Evolutionary conservation across 2,888 invertebrate genomes (phyloP), one percentile per base, ranked within the genome.

Genomic region (Slavum lentiscoides): DNA sequence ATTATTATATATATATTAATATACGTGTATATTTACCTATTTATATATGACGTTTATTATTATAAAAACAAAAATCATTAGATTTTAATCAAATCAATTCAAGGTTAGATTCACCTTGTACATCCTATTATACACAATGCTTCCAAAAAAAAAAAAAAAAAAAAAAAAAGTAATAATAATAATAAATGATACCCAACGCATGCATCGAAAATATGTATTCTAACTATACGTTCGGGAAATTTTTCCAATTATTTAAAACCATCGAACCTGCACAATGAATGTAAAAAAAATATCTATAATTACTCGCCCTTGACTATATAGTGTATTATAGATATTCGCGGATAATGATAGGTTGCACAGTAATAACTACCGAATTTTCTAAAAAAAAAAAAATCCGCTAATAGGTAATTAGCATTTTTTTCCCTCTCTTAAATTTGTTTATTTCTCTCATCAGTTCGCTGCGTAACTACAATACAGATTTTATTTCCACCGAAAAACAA

Each of bases 181-280:
- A 30, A 30, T 30, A 30, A 30, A 30, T 30, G 30, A 49, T 43
- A 67, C 43, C 7, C 21, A 49, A 15, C 21, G 9, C 2, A n/a
- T 43, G 17, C 43, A 21, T 49, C 67, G 15, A 21, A 67, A 67
- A 67, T 49, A 39, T 30, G 4, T 21, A 69, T 53, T 19, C 6
- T 19, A 19, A 55, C 55, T 11, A 43, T 59, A 43, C 21, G 73
- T 73, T 61, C 21, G 67, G 49, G 7, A 68, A 49, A 68, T 2
- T n/a, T 68, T 68, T 19, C 67, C 30, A 61, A 61, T 49, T 43
- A 62, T 62, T 73, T 17, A 19, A 73, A 73, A 49, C 19, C 61
- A 43, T 30, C 37, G 72, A 23, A 72, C 72, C 17, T 17, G 72
- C 59, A 43, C 59, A 17, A n/a, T 13, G 49, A 9, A 23, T 61